These are phyloP conservation scores for Leontocebus nigricollis DNA, from an alignment of 2,797 vertebrate genomes.

Conservation along the genomic window DNA sequence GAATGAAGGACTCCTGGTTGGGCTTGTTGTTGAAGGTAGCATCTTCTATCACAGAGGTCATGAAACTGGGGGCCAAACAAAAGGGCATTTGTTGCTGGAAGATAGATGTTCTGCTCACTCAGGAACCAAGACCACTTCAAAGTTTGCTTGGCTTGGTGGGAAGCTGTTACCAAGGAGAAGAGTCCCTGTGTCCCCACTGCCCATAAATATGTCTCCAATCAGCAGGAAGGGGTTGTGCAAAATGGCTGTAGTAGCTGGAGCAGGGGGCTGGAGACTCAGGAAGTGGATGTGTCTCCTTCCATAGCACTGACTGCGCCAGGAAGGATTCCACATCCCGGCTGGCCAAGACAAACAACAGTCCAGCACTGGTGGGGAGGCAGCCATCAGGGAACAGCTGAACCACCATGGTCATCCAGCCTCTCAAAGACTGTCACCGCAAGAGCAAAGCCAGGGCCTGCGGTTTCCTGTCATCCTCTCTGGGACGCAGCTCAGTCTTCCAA, in stretches of 20 bases:
- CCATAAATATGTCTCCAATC: slow-evolving; percentile 46
- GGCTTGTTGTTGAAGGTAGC: not conserved
- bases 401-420: slow-evolving; percentile 78
- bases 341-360: slow-evolving; percentile 85
- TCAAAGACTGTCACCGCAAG: slow-evolving; percentile 78
- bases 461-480: slow-evolving; percentile 80
- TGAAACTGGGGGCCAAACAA: slow-evolving; percentile 50
- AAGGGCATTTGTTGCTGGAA: slow-evolving; percentile 53
- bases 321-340: slow-evolving; percentile 73
- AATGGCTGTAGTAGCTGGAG: slow-evolving; percentile 43
- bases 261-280: slow-evolving; percentile 58
- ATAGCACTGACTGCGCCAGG: slow-evolving; percentile 63
- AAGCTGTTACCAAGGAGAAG: slow-evolving; percentile 58
- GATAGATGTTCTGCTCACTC: slow-evolving; percentile 26
- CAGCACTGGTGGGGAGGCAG: slow-evolving; percentile 75
- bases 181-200: slow-evolving; percentile 22
- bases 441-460: slow-evolving; percentile 82
- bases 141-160: slow-evolving; percentile 56
- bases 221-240: slow-evolving; percentile 49
- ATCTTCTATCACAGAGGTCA: slow-evolving; percentile 28
- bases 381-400: slow-evolving; percentile 76
- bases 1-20: not conserved
- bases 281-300: slow-evolving; percentile 76
- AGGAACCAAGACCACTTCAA: slow-evolving; percentile 49
- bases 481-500: slow-evolving; percentile 53